These are phyloP conservation scores for Tachina lurida DNA, from an alignment of 2,888 invertebrate species.

Conservation along the genomic window DNA sequence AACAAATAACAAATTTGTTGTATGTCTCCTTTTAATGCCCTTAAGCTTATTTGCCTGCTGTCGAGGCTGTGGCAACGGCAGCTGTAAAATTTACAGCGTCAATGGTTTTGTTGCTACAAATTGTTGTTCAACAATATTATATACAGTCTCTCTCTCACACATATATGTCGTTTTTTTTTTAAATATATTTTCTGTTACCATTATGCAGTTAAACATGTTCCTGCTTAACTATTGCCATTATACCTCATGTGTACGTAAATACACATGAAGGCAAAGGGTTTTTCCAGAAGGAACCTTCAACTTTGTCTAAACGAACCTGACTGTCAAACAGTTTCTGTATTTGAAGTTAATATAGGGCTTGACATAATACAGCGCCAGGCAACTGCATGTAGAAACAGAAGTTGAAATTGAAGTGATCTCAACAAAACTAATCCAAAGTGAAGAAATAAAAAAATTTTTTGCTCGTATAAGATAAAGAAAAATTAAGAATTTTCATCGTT, in stretches of 20 bases:
- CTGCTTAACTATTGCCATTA: slow-evolving; percentile 59
- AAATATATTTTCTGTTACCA: not conserved
- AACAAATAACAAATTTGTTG: slow-evolving; percentile 69
- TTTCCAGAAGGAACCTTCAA: too few relatives aligned
- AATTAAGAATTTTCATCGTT: too few relatives aligned
- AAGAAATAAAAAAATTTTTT: too few relatives aligned
- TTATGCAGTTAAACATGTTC: slow-evolving; percentile 66
- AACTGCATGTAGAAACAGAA: too few relatives aligned
- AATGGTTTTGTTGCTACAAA: slow-evolving; percentile 51
- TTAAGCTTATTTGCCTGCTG: slow-evolving; percentile 67
- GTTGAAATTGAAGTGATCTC: too few relatives aligned
- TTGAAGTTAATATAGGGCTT: too few relatives aligned
- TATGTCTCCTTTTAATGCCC: slow-evolving; percentile 69
- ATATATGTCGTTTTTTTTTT: slow-evolving; percentile 19
- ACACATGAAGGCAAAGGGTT: not conserved
- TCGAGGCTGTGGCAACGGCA: slow-evolving; percentile 57
- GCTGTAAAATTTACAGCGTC: slow-evolving; percentile 17
- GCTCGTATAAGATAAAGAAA: too few relatives aligned
- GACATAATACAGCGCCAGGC: too few relatives aligned
- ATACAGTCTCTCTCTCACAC: slow-evolving; percentile 1
- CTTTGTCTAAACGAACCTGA: too few relatives aligned
- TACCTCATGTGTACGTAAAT: not conserved
- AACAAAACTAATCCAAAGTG: too few relatives aligned
- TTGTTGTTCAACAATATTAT: slow-evolving; percentile 61
- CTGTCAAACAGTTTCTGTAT: too few relatives aligned